These are phyloP conservation scores for Rhinolophus sinicus DNA, from an alignment of 2,113 vertebrate species.

Conservation along the genomic window DNA sequence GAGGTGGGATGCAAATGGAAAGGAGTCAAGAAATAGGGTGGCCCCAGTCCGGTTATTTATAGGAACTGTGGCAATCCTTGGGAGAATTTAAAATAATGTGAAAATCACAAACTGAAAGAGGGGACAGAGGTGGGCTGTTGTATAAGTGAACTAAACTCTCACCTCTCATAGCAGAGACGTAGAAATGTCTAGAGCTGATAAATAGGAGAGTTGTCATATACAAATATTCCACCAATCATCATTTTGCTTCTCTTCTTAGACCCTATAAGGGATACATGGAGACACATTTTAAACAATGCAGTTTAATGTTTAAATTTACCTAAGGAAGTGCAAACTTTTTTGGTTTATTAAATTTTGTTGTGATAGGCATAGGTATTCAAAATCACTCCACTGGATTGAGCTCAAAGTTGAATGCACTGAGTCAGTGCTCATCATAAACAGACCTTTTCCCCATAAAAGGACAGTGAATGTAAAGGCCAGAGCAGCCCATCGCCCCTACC, in stretches of 20 bases:
- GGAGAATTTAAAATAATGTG: background rate
- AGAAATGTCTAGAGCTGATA: background rate
- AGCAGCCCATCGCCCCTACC: background rate
- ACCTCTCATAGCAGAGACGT: background rate
- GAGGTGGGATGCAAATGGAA: background rate
- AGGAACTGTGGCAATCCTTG: background rate
- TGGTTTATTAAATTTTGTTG: constrained; percentile 2
- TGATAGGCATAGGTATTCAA: background rate
- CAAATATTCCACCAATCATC: background rate
- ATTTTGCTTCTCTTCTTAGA: background rate
- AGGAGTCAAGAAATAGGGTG: background rate
- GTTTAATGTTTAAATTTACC: background rate
- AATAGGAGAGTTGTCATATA: background rate
- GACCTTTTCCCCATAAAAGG: background rate
- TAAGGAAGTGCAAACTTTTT: background rate
- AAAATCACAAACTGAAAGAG: background rate
- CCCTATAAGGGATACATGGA: background rate
- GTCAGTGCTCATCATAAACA: background rate
- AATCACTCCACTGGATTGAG: background rate
- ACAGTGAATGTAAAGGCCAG: background rate
- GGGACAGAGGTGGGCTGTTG: no score
- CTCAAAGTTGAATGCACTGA: background rate
- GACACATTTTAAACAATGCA: background rate
- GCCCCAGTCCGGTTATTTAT: background rate
- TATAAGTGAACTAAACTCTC: background rate